Evolutionary conservation across 2,113 vertebrate genomes (phyloP), one percentile per base, ranked within the genome.

Genomic region (Spermophilus dauricus): DNA sequence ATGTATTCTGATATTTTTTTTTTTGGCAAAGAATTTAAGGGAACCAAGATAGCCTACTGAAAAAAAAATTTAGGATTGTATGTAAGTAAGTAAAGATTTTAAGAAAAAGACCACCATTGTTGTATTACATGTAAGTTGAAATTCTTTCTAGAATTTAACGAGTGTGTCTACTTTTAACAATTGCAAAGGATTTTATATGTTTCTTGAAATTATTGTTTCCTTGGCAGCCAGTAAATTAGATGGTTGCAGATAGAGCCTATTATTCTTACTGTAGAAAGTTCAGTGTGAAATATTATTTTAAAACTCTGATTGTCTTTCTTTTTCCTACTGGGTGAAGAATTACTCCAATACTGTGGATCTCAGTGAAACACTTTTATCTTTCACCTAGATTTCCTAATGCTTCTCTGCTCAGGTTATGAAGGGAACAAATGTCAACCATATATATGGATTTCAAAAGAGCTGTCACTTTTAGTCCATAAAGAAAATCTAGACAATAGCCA

Each of bases 191-290:
- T 20, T 89, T 91, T 67, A 34, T 76, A 48, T 69, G 22, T 32
- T 76, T 80, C 17, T 89, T 82, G 28, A 90, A 80, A 58, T 91
- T 56, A 85, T 39, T 96, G 51, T 86, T 82, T 75, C 7, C 26
- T 63, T 84, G 20, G 37, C 1, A 81, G n/a, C 32, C 13, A 73
- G 7, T 67, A 70, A 75, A 4, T 84, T 58, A 87, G 56, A 91
- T 70, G 20, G 10, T 70, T 72, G 16, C 14, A 97, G 58, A 73
- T 2, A 63, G 34, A 0, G n/a, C 16, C 3, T 75, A 9, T 93
- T 86, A 93, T 34, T 84, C 22, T 93, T 65, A 69, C 11, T 24
- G 4, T 24, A 92, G 48, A 78, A 95, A 95, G 65, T 37, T 42
- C 12, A 42, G 2, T 67, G 34, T 94, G 22, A 13, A 17, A 1